Percentiles rank a stretch among this genome's conserved stretches.
phyloP scores from a whole-genome alignment of 2,888 invertebrate genomes.

The Formica aserva region DNA sequence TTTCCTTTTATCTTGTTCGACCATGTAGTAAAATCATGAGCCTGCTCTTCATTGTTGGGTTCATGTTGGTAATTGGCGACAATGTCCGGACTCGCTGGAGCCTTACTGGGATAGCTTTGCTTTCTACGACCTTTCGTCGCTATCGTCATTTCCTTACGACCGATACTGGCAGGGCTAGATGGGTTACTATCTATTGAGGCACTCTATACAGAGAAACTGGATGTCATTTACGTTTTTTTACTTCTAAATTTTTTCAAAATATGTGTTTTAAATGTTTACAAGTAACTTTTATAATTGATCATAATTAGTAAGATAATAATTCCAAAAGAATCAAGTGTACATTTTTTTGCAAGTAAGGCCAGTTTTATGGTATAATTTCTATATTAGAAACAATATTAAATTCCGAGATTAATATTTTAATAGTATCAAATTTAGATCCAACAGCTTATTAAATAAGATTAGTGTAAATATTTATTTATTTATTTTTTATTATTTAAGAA shows the following conservation, averaged over 20 bases:
- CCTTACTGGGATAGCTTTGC: conserved; percentile 93
- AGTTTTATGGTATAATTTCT: background rate
- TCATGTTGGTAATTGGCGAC: conserved; percentile 81
- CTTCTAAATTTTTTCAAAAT: background rate
- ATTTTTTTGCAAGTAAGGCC: background rate
- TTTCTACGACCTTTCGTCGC: conserved; percentile 90
- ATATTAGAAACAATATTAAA: background rate
- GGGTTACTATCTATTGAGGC: conserved; percentile 85
- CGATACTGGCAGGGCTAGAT: conserved; percentile 85
- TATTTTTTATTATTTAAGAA: too few relatives aligned
- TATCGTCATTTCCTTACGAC: conserved; percentile 83
- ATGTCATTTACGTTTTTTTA: background rate
- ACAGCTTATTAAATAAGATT: background rate
- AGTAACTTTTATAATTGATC: background rate
- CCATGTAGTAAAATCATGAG: conserved; percentile 84
- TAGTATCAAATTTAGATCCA: too few relatives aligned
- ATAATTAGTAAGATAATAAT: background rate
- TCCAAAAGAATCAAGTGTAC: background rate
- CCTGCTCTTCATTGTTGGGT: conserved; percentile 81
- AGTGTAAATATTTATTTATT: background rate
- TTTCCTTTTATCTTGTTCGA: conserved; percentile 81
- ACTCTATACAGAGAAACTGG: conserved; percentile 74
- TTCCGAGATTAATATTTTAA: background rate
- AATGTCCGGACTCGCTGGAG: conserved; percentile 85
- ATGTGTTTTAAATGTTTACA: background rate